Base-by-base conservation (phyloP, 1,140 invertebrate genomes). In the Physella acuta region DNA sequence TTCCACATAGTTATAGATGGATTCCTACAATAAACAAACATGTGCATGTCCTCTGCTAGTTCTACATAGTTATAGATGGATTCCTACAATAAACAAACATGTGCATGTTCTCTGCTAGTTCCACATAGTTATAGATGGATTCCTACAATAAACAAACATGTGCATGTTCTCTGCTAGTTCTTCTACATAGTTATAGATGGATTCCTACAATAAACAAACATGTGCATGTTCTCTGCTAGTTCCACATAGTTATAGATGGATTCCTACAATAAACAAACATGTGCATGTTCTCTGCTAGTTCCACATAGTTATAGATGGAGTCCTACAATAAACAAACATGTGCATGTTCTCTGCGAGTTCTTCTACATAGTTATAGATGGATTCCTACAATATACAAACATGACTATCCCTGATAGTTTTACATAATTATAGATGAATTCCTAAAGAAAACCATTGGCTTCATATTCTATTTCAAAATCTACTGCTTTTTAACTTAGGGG, bases 81-180 rank as follows among this genome's bases (percentile, higher is more conserved):
- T n/a, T n/a, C n/a, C n/a, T n/a, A n/a, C n/a, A n/a, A n/a, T n/a
- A n/a, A 94, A 92, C 90, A 83, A 89, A 95, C 75, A 89, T 88
- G 56, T 94, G 92, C 91, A 94, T 93, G 66, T 89, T 90, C 80
- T 93, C 89, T 34, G 89, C 88, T 16, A 95, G 73, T 24, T 88
- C 91, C 0, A 94, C 93, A 78, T 93, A 90, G 16, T 2, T 39
- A n/a, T 94, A 91, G 0, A 88, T 84, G 0, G 93, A 88, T 39
- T 90, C 8, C 87, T 68, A n/a, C 65, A 68, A 49, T 11, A 44
- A 44, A 44, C 8, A 44, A 44, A 44, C 8, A 44, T 44, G 20
- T 94, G 92, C 90, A 94, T 93, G 66, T 89, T 90, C 80, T 93
- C 89, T 34, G 89, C 88, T 16, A 95, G 73, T 85, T 93, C 94